Base-by-base conservation (phyloP, 2,888 invertebrate species). In the Campopleginae sp. region DNA sequence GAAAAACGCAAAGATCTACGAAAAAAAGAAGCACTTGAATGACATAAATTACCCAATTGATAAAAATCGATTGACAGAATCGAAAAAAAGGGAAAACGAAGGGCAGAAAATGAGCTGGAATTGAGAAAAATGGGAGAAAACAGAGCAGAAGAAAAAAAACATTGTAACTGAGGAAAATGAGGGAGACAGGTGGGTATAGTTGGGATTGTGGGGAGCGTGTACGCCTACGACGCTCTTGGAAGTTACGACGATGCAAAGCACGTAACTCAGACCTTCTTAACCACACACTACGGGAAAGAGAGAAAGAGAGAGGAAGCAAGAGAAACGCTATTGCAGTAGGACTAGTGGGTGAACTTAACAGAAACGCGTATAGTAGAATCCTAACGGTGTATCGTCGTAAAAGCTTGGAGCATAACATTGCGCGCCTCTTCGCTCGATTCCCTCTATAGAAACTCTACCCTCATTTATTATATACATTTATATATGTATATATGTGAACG, bases 201-300 rank as follows among this genome's bases (percentile, higher is more conserved):
- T 42, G 31, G 46, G 65, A 63, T 75, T 63, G 71, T 77, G 70
- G 79, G 76, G 68, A 84, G 72, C 58, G 54, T 65, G 70, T 44
- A 70, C 54, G 46, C 76, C 82, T 75, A 74, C 82, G 74, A 74
- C 72, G 58, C 82, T 82, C 76, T 71, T 72, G 33, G 80, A 86
- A 87, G 84, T 88, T 88, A 88, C 86, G 79, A 81, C 80, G 79
- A 84, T 87, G 85, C 85, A 87, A 86, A 87, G 83, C 86, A 87
- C 87, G 85, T 88, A 88, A 87, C 86, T 88, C 83, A 87, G 82
- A 80, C 83, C 83, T 82, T 86, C 87, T 87, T 85, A 87, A 87
- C 88, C 85, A 70, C 86, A 86, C 17, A 78, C 70, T 58, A 38
- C 1, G 44, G 48, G 48, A 68, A 58, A 48, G 51, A 27, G 44